Evolutionary conservation across 2,113 vertebrate genomes (phyloP).

Genomic region (Antennarius striatus): DNA sequence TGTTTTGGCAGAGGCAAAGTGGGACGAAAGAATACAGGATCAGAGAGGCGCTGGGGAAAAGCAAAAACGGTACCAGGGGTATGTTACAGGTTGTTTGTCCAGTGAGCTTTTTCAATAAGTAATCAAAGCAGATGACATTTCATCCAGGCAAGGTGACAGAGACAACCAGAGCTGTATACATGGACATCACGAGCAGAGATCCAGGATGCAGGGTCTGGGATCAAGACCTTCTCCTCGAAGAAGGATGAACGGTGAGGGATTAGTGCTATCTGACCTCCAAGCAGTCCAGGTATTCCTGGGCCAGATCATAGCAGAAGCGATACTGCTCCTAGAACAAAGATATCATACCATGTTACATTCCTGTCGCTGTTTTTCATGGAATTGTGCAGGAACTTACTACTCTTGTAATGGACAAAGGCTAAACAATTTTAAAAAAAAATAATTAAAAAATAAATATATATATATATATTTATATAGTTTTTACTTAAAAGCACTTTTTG

Average conservation of each 20-base stretch:
- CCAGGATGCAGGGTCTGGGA: slow-evolving; percentile 5
- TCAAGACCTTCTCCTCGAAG: slow-evolving; percentile 17
- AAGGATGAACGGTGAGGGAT: slow-evolving; percentile 20
- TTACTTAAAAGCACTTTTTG: no score
- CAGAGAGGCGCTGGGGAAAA: slow-evolving; percentile 39
- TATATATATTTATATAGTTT: background rate
- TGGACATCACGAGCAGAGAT: slow-evolving; percentile 17
- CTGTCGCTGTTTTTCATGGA: background rate
- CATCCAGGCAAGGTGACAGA: slow-evolving; percentile 50
- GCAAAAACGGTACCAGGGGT: slow-evolving; percentile 36
- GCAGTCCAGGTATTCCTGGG: slow-evolving; percentile 81
- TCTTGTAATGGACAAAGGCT: no score
- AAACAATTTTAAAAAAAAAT: background rate
- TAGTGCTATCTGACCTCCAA: slow-evolving; percentile 81
- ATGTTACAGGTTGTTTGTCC: slow-evolving; percentile 56
- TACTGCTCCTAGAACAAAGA: slow-evolving; percentile 78
- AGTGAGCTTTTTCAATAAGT: slow-evolving; percentile 33
- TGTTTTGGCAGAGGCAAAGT: slow-evolving; percentile 52
- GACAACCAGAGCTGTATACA: slow-evolving; percentile 53
- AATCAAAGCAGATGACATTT: slow-evolving; percentile 31
- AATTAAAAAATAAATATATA: no score
- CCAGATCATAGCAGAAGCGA: slow-evolving; percentile 82
- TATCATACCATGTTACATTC: background rate
- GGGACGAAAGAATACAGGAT: slow-evolving; percentile 47
- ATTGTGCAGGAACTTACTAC: no score